phyloP scores from a whole-genome alignment of 2,888 invertebrate species.

The Stratiomys singularior region DNA sequence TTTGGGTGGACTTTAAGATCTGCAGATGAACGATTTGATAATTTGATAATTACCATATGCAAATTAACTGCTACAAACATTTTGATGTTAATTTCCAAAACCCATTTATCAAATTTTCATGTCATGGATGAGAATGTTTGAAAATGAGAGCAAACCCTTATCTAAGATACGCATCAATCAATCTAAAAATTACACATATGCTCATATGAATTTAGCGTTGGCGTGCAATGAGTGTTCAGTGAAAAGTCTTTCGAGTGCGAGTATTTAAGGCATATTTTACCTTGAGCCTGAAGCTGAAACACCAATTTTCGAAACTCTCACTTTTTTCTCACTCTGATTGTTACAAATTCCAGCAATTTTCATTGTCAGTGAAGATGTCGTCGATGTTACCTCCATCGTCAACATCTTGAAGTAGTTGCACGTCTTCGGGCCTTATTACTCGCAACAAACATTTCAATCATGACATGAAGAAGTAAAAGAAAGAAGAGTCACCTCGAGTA shows the following conservation, averaged over 20 bases:
- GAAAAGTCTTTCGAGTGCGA: not conserved
- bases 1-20: no score
- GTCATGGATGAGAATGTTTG: slow-evolving; percentile 38
- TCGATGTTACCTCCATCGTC: not conserved
- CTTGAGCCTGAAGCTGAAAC: slow-evolving; percentile 28
- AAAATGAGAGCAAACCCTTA: slow-evolving; percentile 34
- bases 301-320: slow-evolving; percentile 45
- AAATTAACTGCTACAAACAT: not conserved
- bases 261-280: slow-evolving; percentile 3
- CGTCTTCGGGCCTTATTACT: not conserved
- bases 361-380: slow-evolving; percentile 47
- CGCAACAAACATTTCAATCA: slow-evolving; percentile 33
- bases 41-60: not conserved
- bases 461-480: slow-evolving; percentile 9
- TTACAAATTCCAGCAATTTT: slow-evolving; percentile 49
- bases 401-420: no score
- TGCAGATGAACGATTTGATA: not conserved
- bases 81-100: slow-evolving; percentile 27
- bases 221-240: slow-evolving; percentile 28
- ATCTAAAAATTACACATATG: slow-evolving; percentile 31
- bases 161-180: slow-evolving; percentile 25
- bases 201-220: not conserved
- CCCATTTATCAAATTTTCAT: slow-evolving; percentile 22
- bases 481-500: not conserved
- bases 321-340: slow-evolving; percentile 49